phyloP scores from a whole-genome alignment of 2,888 invertebrate species.

The Peribatodes rhomboidaria region DNA sequence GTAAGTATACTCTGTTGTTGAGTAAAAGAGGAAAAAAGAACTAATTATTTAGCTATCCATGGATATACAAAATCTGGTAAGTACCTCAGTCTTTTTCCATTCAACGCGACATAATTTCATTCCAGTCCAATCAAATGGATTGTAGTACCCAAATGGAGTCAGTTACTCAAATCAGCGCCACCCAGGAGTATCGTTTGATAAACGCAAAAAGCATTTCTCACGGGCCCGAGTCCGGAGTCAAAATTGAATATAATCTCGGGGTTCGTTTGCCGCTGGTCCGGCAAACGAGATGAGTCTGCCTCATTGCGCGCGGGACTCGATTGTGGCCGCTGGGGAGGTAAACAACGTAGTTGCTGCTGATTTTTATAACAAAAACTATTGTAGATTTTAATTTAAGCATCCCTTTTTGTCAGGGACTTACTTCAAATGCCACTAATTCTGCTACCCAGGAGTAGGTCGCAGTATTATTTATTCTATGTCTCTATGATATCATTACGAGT shows the following conservation, averaged over 20 bases:
- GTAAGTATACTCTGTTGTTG: too few species aligned
- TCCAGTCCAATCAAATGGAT: conserved; percentile 21
- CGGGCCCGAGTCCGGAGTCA: conserved; percentile 31
- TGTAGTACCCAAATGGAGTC: conserved; percentile 19
- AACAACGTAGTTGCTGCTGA: conserved; percentile 13
- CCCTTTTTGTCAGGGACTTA: too few species aligned
- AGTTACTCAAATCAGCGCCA: conserved; percentile 28
- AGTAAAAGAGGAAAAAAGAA: too few species aligned
- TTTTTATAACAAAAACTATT: conserved; percentile 1
- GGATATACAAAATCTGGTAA: not conserved
- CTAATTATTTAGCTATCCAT: not conserved
- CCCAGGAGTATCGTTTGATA: conserved; percentile 29
- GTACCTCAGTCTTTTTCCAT: not conserved
- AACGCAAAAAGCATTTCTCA: conserved; percentile 29
- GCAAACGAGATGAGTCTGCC: conserved; percentile 51
- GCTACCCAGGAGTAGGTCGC: too few species aligned
- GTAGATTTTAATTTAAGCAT: not conserved
- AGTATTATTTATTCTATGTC: too few species aligned
- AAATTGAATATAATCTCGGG: conserved; percentile 51
- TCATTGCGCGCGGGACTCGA: conserved; percentile 50
- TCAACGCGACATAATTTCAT: not conserved
- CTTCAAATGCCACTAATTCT: too few species aligned
- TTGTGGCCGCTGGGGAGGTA: conserved; percentile 46
- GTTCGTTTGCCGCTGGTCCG: conserved; percentile 48
- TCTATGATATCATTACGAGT: too few species aligned